Conservation (phyloP, 37 sponge, comb jelly and placozoan species). For the Axinella damicornis region DNA sequence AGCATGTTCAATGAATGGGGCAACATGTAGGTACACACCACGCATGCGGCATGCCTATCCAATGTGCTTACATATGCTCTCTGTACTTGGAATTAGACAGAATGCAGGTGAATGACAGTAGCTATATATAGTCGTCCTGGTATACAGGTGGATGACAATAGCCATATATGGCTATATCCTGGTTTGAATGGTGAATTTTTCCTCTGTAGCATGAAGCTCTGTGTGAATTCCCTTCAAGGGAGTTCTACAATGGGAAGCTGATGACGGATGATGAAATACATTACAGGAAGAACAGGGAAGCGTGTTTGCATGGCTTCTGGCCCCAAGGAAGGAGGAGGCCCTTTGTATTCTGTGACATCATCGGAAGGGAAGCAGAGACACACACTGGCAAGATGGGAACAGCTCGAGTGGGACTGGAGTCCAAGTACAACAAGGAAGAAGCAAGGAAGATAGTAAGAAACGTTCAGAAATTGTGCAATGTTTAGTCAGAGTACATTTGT, state of each 20-base stretch:
- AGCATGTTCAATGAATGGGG: neutral
- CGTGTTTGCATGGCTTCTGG: slow-evolving; percentile 14
- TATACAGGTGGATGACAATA: too few relatives aligned
- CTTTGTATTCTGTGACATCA: slow-evolving; percentile 38
- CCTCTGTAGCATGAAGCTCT: slow-evolving; percentile 33
- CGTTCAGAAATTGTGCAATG: too few relatives aligned
- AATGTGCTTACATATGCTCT: too few relatives aligned
- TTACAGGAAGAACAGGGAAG: neutral
- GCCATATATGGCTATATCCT: too few relatives aligned
- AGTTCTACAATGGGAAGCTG: slow-evolving; percentile 52
- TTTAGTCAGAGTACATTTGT: too few relatives aligned
- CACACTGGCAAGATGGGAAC: neutral
- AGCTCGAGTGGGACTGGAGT: neutral
- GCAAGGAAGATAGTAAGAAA: slow-evolving; percentile 25
- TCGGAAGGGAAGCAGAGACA: slow-evolving; percentile 22
- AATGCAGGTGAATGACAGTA: too few relatives aligned
- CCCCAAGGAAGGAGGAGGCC: slow-evolving; percentile 17
- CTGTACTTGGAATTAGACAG: too few relatives aligned
- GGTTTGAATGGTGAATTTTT: too few relatives aligned
- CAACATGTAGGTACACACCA: too few relatives aligned
- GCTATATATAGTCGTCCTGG: too few relatives aligned
- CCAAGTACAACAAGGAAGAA: slow-evolving; percentile 20
- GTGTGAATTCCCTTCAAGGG: slow-evolving; percentile 54
- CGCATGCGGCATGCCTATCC: too few relatives aligned
- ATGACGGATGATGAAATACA: slow-evolving; percentile 6